phyloP scores from a whole-genome alignment of 2,113 vertebrate species.

The Eubucco bourcierii region DNA sequence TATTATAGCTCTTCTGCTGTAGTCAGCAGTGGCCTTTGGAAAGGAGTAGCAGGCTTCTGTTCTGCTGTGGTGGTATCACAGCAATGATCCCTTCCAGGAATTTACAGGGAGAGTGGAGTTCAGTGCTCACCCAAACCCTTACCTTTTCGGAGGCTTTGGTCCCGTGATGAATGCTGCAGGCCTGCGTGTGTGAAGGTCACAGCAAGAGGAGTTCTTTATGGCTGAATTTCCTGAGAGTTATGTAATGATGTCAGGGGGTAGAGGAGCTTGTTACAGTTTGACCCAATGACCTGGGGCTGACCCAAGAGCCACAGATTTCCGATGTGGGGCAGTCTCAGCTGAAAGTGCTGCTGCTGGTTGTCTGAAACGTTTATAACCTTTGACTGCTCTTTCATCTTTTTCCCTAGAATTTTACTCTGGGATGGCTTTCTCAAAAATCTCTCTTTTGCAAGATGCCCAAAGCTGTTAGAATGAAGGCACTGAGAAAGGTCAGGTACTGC shows the following conservation, averaged over 20 bases:
- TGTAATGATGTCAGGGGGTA: background rate
- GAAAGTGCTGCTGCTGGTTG: background rate
- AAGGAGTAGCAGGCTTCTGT: background rate
- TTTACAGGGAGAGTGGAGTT: background rate
- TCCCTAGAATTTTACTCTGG: background rate
- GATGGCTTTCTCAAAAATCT: background rate
- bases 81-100: background rate
- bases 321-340: background rate
- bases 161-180: background rate
- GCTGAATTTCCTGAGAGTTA: background rate
- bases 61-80: background rate
- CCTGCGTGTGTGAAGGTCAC: background rate
- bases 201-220: background rate
- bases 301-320: background rate
- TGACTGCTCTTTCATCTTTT: background rate
- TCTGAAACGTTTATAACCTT: background rate
- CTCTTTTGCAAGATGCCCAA: background rate
- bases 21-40: background rate
- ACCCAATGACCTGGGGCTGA: background rate
- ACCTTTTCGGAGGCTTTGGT: background rate
- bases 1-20: background rate
- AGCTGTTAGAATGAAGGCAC: background rate
- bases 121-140: background rate
- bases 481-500: background rate
- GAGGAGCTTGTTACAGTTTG: background rate